Conservation (phyloP, 1,140 invertebrate genomes). For the Helicoverpa armigera region DNA sequence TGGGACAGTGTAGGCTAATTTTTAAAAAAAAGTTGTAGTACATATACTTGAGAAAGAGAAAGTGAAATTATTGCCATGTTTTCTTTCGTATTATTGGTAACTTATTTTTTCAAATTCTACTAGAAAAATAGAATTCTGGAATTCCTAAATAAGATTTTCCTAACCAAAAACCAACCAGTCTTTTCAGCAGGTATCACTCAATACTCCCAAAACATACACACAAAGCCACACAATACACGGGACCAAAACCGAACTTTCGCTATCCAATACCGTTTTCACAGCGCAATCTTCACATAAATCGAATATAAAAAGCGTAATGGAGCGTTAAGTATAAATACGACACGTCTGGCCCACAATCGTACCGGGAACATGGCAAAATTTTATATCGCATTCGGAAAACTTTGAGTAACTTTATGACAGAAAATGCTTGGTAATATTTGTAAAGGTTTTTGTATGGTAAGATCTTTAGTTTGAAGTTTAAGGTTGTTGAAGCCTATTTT, state of each 20-base stretch:
- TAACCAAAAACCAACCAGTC: neutral
- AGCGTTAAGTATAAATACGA: constrained; percentile 46
- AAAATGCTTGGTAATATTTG: neutral
- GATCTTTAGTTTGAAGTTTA: neutral
- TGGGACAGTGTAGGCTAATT: no score
- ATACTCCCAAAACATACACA: neutral
- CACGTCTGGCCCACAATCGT: constrained; percentile 14
- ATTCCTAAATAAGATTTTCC: no score
- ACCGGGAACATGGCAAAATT: constrained; percentile 18
- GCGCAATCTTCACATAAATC: constrained; percentile 49
- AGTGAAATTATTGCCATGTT: no score
- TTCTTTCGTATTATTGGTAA: no score
- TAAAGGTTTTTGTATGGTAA: no score
- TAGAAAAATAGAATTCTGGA: no score
- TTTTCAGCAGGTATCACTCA: neutral
- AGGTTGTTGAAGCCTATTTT: neutral
- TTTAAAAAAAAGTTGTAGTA: no score
- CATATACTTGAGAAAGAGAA: no score
- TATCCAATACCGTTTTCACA: constrained; percentile 38
- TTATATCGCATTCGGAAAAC: constrained; percentile 41
- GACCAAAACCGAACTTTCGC: constrained; percentile 12
- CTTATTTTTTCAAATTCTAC: no score
- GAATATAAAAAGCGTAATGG: constrained; percentile 45
- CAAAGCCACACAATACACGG: constrained; percentile 6
- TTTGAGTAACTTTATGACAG: constrained; percentile 25